A percentile compares a stretch with the other conserved stretches of the same genome.
Evolutionary conservation across 2,888 invertebrate genomes (phyloP).

Genomic region (Lasius fuliginosus): DNA sequence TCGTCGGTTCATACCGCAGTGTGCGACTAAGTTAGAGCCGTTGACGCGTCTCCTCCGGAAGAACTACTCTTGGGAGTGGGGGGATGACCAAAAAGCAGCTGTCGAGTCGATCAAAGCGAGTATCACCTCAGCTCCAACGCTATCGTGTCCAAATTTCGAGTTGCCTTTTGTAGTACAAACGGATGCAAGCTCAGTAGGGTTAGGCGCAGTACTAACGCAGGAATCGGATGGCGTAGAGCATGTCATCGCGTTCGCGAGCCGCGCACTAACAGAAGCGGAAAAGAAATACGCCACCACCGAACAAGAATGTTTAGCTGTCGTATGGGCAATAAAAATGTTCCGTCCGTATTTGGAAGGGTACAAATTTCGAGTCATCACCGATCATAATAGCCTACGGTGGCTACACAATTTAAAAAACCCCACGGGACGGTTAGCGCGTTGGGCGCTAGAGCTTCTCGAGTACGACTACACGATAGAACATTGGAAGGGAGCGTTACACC

Average conservation of each 20-base stretch:
- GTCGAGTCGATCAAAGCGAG: not conserved
- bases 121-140: not conserved
- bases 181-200: conserved; percentile 30
- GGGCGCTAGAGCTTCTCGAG: conserved; percentile 8
- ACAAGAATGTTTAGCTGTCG: conserved; percentile 42
- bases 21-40: not conserved
- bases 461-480: not conserved
- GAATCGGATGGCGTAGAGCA: conserved; percentile 26
- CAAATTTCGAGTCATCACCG: not conserved
- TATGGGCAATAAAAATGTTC: conserved; percentile 38
- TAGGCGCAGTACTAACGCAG: conserved; percentile 52
- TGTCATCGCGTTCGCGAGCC: conserved; percentile 51
- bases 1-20: conserved; percentile 43
- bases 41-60: conserved; percentile 2
- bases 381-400: conserved; percentile 20
- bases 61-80: not conserved
- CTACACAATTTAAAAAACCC: conserved; percentile 29
- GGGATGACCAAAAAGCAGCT: not conserved
- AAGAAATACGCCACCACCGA: conserved; percentile 50
- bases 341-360: conserved; percentile 4
- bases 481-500: not conserved
- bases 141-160: conserved; percentile 30
- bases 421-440: conserved; percentile 40
- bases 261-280: conserved; percentile 43
- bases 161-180: conserved; percentile 21